Evolutionary conservation across 2,888 invertebrate genomes (phyloP), one percentile per base, ranked within the genome.

Genomic region (Hyles lineata): DNA sequence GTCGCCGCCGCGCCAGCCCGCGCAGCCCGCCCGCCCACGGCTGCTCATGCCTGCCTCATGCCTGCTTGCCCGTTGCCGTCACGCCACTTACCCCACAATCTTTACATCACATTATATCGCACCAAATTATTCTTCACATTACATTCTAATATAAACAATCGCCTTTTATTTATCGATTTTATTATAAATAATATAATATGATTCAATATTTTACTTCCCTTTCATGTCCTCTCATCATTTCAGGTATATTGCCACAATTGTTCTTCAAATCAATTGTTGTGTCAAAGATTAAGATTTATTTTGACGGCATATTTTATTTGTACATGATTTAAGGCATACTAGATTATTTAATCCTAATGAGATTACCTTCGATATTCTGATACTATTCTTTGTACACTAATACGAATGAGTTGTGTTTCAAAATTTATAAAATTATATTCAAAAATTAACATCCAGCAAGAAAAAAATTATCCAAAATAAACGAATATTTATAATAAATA

Each of bases 31-130:
- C 90, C 90, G 89, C 90, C 90, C 90, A 90, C 89, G 86, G 81
- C 82, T 55, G 55, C 55, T 29, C 29, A 29, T 29, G 29, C 29
- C 29, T 29, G 29, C 29, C 55, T 55, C 19, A 43, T 82, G 81
- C 82, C 76, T 80, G 84, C 83, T 81, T 84, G 85, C 55, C n/a
- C 19, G 19, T 55, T 55, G 55, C 88, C 88, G 87, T 89, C 90
- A 89, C 89, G 86, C 87, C 89, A 89, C 88, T 90, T 89, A 90
- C 90, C 90, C 90, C 85, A 88, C 90, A 89, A 89, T 90, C 89
- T 90, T 90, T 89, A 89, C 85, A 88, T 84, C 84, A 85, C 86
- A 87, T 85, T 87, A 88, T 88, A 88, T 89, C 87, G 86, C 87
- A 86, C 86, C 83, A 79, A 86, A 86, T 83, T 81, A 83, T 83